Base-by-base conservation (phyloP, 1,140 invertebrate species). In the Plodia interpunctella region DNA sequence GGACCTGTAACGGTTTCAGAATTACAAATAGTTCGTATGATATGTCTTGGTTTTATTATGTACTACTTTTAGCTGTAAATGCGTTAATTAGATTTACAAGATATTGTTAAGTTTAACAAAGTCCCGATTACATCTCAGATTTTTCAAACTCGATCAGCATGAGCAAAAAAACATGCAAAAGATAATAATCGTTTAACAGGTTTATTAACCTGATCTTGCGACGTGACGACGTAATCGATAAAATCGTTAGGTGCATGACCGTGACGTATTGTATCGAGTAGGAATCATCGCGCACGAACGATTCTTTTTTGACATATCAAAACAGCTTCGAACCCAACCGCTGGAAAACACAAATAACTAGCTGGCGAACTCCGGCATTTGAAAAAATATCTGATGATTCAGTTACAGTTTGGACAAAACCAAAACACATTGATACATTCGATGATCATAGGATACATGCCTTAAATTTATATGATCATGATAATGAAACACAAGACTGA, bases 161-260 rank as follows among this genome's bases (percentile, higher is more conserved):
- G 11, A 56, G 11, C 49, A 13, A 57, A 35, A 38, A 53, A 63
- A 67, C 56, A 65, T 58, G 56, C 44, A 65, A 60, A 63, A 66
- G 57, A 74, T 65, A 71, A 70, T 67, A 54, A 62, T 63, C 61
- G 69, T 68, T 68, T 73, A 68, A 72, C 65, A 70, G 66, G 72
- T 75, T 75, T 75, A 75, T 75, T 73, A 73, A 73, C 72, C 72
- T 70, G 70, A 72, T 74, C 64, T 55, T 68, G 63, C 57, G 67
- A 74, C 75, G 75, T 78, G 75, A 75, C 75, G 60, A 70, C 60
- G 68, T 68, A 74, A 72, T 72, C 70, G 64, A 63, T 67, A 66
- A 72, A 78, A 73, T 78, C 75, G 70, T 64, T 64, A 69, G 68
- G 75, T 71, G 68, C 68, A 73, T 75, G 75, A 78, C 75, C 72